Conservation (phyloP, 2,113 vertebrate species). For the Cygnus atratus region DNA sequence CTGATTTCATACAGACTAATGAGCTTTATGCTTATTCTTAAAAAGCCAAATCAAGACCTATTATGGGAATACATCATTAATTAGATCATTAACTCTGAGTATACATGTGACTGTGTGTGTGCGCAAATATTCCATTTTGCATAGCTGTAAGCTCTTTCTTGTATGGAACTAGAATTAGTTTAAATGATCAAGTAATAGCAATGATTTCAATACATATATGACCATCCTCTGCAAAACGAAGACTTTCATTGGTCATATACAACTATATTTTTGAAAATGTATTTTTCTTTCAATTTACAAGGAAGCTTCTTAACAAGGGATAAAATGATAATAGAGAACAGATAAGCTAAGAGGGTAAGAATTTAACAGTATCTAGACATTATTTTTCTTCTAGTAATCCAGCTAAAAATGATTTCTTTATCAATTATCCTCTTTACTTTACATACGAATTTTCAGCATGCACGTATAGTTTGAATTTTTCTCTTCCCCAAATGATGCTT, state of each 20-base stretch:
- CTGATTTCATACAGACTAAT: background rate
- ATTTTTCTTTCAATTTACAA: background rate
- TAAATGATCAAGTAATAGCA: background rate
- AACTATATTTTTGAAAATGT: background rate
- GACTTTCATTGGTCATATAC: background rate
- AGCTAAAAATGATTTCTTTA: background rate
- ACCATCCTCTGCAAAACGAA: background rate
- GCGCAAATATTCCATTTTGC: background rate
- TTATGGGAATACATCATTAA: background rate
- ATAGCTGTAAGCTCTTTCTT: background rate
- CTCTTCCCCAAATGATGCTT: background rate
- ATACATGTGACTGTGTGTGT: background rate
- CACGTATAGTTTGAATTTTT: background rate
- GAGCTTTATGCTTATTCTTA: background rate
- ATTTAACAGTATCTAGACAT: background rate
- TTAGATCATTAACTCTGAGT: background rate
- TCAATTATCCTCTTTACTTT: background rate
- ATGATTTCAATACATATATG: background rate
- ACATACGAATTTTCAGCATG: background rate
- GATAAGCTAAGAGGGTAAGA: background rate
- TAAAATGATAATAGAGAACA: background rate
- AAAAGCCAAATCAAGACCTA: background rate
- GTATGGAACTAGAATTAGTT: background rate
- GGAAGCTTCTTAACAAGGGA: background rate
- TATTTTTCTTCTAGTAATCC: background rate